phyloP scores from a whole-genome alignment of 2,888 invertebrate species.

The Urechis unicinctus region DNA sequence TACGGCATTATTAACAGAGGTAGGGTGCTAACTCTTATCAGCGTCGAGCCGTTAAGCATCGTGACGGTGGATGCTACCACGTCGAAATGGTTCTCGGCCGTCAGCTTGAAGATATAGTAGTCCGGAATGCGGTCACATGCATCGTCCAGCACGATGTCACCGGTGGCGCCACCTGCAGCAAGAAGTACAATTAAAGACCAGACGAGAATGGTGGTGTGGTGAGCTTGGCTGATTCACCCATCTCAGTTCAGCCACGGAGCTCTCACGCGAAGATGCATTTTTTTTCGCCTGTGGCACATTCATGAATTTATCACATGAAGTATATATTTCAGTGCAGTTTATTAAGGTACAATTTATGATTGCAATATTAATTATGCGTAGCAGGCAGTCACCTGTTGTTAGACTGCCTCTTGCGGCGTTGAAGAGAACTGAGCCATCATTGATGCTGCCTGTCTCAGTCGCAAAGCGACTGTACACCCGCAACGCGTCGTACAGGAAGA shows the following conservation, averaged over 20 bases:
- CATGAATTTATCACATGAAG: too few species aligned
- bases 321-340: too few species aligned
- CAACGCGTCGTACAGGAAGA: constrained; percentile 29
- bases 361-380: neutral
- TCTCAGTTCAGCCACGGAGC: too few species aligned
- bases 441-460: constrained; percentile 14
- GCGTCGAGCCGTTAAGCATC: neutral
- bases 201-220: too few species aligned
- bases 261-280: too few species aligned
- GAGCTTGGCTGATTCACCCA: too few species aligned
- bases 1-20: too few species aligned
- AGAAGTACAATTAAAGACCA: neutral
- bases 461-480: constrained; percentile 21
- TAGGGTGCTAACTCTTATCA: neutral
- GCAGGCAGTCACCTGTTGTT: neutral
- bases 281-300: too few species aligned
- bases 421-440: constrained; percentile 16
- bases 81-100: constrained; percentile 1
- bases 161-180: constrained; percentile 17
- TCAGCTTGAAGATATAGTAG: constrained; percentile 15
- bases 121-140: constrained; percentile 15
- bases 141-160: constrained; percentile 16
- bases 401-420: constrained; percentile 12
- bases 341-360: too few species aligned
- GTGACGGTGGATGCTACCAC: constrained; percentile 1